Evolutionary conservation across 2,888 invertebrate genomes (phyloP), one percentile per base, ranked within the genome.

Genomic region (Nebria brevicollis): DNA sequence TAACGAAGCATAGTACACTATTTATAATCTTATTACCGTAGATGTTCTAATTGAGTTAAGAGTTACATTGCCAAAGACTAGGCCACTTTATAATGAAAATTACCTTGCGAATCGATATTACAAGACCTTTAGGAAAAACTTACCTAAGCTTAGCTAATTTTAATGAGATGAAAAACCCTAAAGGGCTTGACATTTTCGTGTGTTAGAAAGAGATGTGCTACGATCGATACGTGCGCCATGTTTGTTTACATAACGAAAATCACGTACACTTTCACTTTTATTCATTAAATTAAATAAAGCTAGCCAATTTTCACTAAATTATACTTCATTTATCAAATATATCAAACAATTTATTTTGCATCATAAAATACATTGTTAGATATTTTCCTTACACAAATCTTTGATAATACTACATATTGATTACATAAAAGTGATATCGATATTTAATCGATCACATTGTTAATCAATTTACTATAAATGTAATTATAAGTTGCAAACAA

Each of bases 181-280:
- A 25, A 70, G 70, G 70, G 54, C 54, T 20, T 70, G 54, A 54
- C 70, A 70, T 34, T 70, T 70, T 70, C 70, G 70, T 34, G 70
- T 70, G 25, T 70, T 70, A 70, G 34, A 66, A 13, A 68, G 77
- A 66, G 77, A 43, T 8, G 43, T 65, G 73, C 34, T 25, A 78
- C 26, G 41, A 78, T 78, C 78, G 78, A 78, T 78, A 78, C 34
- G 1, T 7, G 65, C 65, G 78, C 78, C 78, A 78, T 73, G 42
- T 66, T 78, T 78, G 78, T 78, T 78, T 78, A 78, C 78, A 65
- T 73, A 42, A 25, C 11, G 66, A 66, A 25, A 25, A 26, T 26
- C 70, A 70, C 70, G 13, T 70, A 13, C 11, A 70, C 20, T 70
- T 13, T 26, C 25, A 70, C 11, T 70, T 70, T 3, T 3, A 68